Base-by-base conservation (phyloP, 92 coral and sea anemone genomes). In the Palythoa caribaeorum region DNA sequence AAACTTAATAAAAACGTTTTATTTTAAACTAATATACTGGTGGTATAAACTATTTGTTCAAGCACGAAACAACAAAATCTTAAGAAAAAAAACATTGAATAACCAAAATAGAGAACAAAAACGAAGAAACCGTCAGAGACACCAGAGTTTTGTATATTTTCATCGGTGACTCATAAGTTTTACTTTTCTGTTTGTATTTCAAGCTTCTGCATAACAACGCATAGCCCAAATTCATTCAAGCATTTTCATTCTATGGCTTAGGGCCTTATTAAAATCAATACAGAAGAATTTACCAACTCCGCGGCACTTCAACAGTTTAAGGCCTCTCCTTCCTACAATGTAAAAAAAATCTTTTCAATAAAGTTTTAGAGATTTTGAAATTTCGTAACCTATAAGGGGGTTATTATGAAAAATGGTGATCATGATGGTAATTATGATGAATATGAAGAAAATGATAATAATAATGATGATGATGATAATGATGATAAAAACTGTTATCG, bases 301-400 rank as follows among this genome's bases (percentile, higher is more conserved):
- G 21, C 40, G 76, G 60, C 86, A 81, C 20, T 71, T 66, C 40
- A 81, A n/a, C 7, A 81, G 20, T 21, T 71, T 65, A 48, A 47
- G 62, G 16, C 86, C 86, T 66, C 86, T 39, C 65, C 75, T 66
- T 47, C 86, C 86, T 81, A 19, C 38, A 77, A 77, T 13, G 13
- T 55, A 54, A 77, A 6, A 28, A 54, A 9, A 15, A n/a, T 5
- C 16, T 39, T 44, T 73, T 10, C 35, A 21, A 20, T 14, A 8
- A 37, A 2, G 6, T 36, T 36, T 38, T 37, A 68, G 37, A 69
- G 50, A 59, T 59, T 59, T 9, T 13, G 65, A 59, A 13, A 3
- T 59, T 59, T 59, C 10, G 13, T 59, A 12, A 57, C 9, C 63
- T 57, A 10, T 59, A 3, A 10, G 28, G 28, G 28, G 28, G 28